Evolutionary conservation across 1,140 invertebrate species (phyloP).

Genomic region (Brachionus paranguensis): DNA sequence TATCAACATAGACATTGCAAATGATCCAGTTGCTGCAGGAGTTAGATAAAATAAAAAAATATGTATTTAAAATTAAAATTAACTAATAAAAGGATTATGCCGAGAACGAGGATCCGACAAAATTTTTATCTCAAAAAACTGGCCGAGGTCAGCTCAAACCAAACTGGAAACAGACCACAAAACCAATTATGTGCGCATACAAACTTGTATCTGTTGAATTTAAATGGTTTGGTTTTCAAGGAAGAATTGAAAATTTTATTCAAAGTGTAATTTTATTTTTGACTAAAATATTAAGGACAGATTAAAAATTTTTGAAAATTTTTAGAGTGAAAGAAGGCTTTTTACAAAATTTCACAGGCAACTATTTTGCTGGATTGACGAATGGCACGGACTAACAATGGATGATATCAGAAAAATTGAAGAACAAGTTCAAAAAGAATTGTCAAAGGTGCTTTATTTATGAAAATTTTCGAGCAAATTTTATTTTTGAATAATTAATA

Average conservation of each 20-base stretch:
- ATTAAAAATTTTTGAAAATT: no score
- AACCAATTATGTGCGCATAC: conserved; percentile 69
- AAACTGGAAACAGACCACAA: conserved; percentile 40
- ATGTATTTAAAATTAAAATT: no score
- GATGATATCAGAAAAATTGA: conserved; percentile 52
- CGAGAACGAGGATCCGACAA: conserved; percentile 75
- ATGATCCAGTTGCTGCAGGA: conserved; percentile 61
- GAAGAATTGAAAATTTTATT: conserved; percentile 78
- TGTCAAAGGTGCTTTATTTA: neutral
- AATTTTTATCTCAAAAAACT: conserved; percentile 85
- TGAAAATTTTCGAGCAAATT: neutral
- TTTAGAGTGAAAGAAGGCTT: conserved; percentile 54
- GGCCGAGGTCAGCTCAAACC: conserved; percentile 80
- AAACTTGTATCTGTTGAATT: conserved; percentile 96
- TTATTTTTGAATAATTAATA: neutral
- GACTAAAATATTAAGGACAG: no score
- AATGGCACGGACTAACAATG: conserved; percentile 53
- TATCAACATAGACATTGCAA: conserved; percentile 87
- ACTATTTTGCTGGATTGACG: conserved; percentile 67
- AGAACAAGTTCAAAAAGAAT: conserved; percentile 41
- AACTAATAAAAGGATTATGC: conserved; percentile 69
- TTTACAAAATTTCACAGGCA: conserved; percentile 97
- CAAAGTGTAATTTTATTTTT: conserved; percentile 38
- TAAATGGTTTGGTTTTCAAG: conserved; percentile 97
- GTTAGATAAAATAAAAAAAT: neutral